phyloP scores from a whole-genome alignment of 2,888 invertebrate species.

The Chymomyza fuscimana region DNA sequence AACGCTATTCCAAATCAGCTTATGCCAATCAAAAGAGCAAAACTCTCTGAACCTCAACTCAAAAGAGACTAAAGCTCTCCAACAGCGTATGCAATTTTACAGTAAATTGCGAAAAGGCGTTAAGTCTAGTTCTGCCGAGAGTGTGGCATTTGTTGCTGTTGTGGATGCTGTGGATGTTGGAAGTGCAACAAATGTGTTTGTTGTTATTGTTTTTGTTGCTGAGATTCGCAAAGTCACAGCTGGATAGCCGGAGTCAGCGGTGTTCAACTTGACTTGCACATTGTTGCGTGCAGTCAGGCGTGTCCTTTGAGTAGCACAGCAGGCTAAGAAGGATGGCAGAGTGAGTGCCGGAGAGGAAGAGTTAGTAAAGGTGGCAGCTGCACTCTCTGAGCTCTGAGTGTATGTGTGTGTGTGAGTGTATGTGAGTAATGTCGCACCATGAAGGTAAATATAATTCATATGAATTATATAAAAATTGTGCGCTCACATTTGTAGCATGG shows the following conservation, averaged over 20 bases:
- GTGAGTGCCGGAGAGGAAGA: no score
- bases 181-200: background rate
- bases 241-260: conserved; percentile 24
- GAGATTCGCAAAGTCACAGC: conserved; percentile 17
- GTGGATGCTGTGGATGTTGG: conserved; percentile 11
- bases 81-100: conserved; percentile 57
- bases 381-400: conserved; percentile 8
- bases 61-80: conserved; percentile 15
- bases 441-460: conserved; percentile 54
- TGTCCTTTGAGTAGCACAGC: conserved; percentile 54
- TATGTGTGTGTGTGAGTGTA: conserved; percentile 8
- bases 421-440: conserved; percentile 52
- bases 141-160: background rate
- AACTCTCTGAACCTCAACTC: conserved; percentile 2
- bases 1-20: conserved; percentile 22
- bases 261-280: conserved; percentile 61
- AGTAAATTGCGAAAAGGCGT: conserved; percentile 69
- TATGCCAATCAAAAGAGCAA: conserved; percentile 48
- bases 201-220: conserved; percentile 5
- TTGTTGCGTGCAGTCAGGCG: conserved; percentile 65
- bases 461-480: conserved; percentile 26
- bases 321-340: background rate
- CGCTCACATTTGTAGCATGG: background rate
- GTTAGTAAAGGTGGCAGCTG: background rate
- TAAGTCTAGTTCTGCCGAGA: conserved; percentile 57